Base-by-base conservation (phyloP, 2,888 invertebrate genomes). In the Limenitis arthemis region DNA sequence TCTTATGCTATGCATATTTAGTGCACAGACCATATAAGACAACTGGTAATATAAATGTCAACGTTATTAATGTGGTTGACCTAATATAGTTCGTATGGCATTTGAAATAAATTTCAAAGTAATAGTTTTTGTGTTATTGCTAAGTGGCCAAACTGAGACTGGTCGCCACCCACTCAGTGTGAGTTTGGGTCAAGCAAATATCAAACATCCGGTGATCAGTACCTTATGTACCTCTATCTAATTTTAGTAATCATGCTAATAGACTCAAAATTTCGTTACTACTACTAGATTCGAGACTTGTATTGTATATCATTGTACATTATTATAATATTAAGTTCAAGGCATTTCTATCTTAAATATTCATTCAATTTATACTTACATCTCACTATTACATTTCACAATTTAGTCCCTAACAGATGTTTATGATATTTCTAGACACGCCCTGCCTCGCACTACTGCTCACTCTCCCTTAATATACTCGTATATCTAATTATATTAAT, bases 151-250 rank as follows among this genome's bases (percentile, higher is more conserved):
- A 55, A 55, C 41, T 49, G 40, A 59, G 51, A 49, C 52, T 54
- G 56, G 54, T 54, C 53, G 49, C 54, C 76, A 68, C 78, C 74
- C 68, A 78, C 79, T 55, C 59, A 46, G 75, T 73, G 79, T 81
- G 77, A 80, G 83, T 61, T 70, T 71, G 69, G 69, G 70, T 72
- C 70, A 72, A 46, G 72, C 70, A 81, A 83, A 84, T 78, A 31
- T 5, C 37, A 38, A 80, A 75, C 80, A 77, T 84, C 83, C 83
- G 81, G 82, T 73, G 70, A 72, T 64, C 70, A 69, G 44, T 44
- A 37, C 34, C 43, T 9, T 33, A 44, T 49, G 39, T 47, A 44
- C 7, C 8, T 9, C 7, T 8, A 28, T 7, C 12, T 12, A 30
- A 29, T 38, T 12, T n/a, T 11, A 30, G 5, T 30, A 30, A 6